Conservation (phyloP, 2,797 vertebrate genomes). For the Mastacembelus armatus region DNA sequence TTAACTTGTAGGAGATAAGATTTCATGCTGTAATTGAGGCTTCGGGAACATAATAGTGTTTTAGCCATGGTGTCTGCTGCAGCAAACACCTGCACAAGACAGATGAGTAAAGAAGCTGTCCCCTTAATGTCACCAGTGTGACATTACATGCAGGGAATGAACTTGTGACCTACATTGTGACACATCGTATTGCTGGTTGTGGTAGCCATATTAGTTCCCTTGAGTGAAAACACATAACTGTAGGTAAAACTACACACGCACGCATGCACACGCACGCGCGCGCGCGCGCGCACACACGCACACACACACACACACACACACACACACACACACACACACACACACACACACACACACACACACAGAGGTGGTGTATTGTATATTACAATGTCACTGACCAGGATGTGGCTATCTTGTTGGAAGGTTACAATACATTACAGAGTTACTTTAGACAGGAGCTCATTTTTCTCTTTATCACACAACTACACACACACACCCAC, state of each 20-base stretch:
- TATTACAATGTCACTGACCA: conserved; percentile 57
- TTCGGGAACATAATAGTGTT: conserved; percentile 56
- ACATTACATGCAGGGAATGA: conserved; percentile 68
- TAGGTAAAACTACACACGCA: too few species aligned
- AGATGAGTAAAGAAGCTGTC: conserved; percentile 65
- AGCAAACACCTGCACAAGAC: conserved; percentile 39
- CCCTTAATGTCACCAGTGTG: conserved; percentile 67
- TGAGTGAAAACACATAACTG: conserved; percentile 45
- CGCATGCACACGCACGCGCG: conserved; percentile 15
- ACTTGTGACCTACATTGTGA: conserved; percentile 75
- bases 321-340: conserved; percentile 17
- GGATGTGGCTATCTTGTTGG: conserved; percentile 57
- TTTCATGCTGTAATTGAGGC: conserved; percentile 72
- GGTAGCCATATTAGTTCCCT: conserved; percentile 72
- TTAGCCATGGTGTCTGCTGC: conserved; percentile 35
- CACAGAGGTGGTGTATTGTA: conserved; percentile 20
- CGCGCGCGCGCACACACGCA: conserved; percentile 16
- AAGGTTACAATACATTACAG: conserved; percentile 57
- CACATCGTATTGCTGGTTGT: conserved; percentile 55
- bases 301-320: conserved; percentile 18
- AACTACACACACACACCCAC: conserved; percentile 13
- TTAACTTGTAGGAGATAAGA: conserved; percentile 65
- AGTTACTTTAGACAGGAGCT: conserved; percentile 43
- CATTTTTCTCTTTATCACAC: conserved; percentile 39
- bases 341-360: conserved; percentile 13